These are phyloP conservation scores for Hetaerina titia DNA, from an alignment of 2,888 invertebrate genomes.

Conservation along the genomic window DNA sequence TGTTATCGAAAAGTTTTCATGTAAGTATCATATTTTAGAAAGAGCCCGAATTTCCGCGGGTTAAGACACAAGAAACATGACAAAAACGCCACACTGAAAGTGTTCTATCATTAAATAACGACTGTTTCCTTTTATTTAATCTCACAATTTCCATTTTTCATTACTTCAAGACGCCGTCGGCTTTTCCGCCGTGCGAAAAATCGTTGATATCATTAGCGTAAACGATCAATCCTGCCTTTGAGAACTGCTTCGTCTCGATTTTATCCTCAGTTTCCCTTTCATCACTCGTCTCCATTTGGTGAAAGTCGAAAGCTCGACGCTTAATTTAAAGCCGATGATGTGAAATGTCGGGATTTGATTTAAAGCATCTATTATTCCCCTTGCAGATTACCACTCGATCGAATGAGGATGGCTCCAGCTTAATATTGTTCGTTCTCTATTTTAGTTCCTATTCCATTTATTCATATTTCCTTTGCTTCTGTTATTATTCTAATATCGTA, in stretches of 20 bases:
- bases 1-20: too few relatives aligned
- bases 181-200: not conserved
- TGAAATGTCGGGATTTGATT: not conserved
- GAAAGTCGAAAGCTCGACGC: not conserved
- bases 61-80: not conserved
- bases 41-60: not conserved
- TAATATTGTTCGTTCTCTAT: not conserved
- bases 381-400: not conserved
- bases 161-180: not conserved
- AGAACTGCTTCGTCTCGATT: not conserved
- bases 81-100: not conserved
- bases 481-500: too few relatives aligned
- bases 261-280: not conserved
- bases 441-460: too few relatives aligned
- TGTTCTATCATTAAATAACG: not conserved
- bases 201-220: not conserved
- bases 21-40: too few relatives aligned
- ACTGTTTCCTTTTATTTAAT: not conserved
- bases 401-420: not conserved
- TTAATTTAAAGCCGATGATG: conserved; percentile 2
- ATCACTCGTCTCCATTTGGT: not conserved
- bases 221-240: not conserved
- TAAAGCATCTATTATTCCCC: not conserved
- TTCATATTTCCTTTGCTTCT: too few relatives aligned
- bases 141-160: not conserved